phyloP scores from a whole-genome alignment of 2,113 vertebrate species.

The Plotosus lineatus region DNA sequence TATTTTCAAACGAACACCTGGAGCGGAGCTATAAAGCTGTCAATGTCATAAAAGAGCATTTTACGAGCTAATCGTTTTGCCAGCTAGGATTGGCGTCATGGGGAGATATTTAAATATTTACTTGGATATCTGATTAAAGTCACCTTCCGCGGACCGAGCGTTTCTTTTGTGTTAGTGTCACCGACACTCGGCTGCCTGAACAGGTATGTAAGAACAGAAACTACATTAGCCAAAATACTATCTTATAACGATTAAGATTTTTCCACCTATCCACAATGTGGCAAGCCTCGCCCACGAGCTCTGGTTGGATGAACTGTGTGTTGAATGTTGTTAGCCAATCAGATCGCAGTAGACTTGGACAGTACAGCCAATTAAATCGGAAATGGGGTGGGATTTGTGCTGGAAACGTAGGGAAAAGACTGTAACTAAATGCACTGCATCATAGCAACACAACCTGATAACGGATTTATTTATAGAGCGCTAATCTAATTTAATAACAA shows the following conservation, averaged over 20 bases:
- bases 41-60: background rate
- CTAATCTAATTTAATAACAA: background rate
- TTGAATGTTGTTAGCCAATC: background rate
- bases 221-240: background rate
- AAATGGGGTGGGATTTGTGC: background rate
- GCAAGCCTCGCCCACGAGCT: background rate
- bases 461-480: background rate
- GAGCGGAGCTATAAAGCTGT: background rate
- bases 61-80: background rate
- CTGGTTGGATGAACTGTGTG: background rate
- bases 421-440: background rate
- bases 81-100: conserved; percentile 1
- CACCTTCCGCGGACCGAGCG: background rate
- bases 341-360: background rate
- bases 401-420: background rate
- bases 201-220: background rate
- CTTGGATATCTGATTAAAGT: background rate
- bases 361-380: background rate
- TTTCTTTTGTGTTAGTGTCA: background rate
- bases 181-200: conserved; percentile 5
- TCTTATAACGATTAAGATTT: background rate
- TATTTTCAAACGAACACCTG: background rate
- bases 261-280: background rate
- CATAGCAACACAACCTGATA: background rate
- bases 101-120: background rate